Conservation (phyloP, 2,888 invertebrate species). For the Drosophila flavopinicola region DNA sequence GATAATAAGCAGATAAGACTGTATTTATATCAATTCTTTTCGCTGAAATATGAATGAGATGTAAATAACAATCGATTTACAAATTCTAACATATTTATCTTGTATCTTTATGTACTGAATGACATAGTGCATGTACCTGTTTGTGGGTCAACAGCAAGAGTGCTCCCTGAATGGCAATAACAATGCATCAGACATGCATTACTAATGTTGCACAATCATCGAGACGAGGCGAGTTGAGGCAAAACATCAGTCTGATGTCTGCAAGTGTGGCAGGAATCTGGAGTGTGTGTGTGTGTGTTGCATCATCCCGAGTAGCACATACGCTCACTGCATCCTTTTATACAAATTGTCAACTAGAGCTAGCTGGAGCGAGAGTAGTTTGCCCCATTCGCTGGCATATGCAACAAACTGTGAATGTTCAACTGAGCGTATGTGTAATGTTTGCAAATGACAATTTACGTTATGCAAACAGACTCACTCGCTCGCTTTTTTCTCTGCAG, state of each 20-base stretch:
- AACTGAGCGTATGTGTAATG: slow-evolving; percentile 76
- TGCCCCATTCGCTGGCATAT: slow-evolving; percentile 16
- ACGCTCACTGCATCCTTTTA: slow-evolving; percentile 72
- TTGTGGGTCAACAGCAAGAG: not conserved
- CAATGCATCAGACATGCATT: slow-evolving; percentile 46
- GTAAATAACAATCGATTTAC: no score
- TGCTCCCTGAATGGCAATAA: slow-evolving; percentile 11
- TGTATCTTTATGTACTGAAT: not conserved
- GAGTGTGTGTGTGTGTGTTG: no score
- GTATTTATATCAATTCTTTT: no score
- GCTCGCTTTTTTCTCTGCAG: slow-evolving; percentile 8
- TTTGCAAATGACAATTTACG: slow-evolving; percentile 73
- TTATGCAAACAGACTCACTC: slow-evolving; percentile 26
- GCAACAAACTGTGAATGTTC: slow-evolving; percentile 65
- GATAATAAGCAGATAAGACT: no score
- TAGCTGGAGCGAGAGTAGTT: slow-evolving; percentile 12
- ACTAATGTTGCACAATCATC: slow-evolving; percentile 59
- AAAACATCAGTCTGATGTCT: slow-evolving; percentile 23
- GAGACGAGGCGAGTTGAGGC: slow-evolving; percentile 43
- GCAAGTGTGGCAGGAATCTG: slow-evolving; percentile 8
- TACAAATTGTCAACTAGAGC: slow-evolving; percentile 67
- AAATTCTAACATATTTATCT: no score
- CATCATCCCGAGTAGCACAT: slow-evolving; percentile 24
- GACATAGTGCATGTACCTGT: slow-evolving; percentile 6
- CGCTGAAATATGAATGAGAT: no score